phyloP scores from a whole-genome alignment of 2,113 vertebrate genomes.

The Oryzias curvinotus region DNA sequence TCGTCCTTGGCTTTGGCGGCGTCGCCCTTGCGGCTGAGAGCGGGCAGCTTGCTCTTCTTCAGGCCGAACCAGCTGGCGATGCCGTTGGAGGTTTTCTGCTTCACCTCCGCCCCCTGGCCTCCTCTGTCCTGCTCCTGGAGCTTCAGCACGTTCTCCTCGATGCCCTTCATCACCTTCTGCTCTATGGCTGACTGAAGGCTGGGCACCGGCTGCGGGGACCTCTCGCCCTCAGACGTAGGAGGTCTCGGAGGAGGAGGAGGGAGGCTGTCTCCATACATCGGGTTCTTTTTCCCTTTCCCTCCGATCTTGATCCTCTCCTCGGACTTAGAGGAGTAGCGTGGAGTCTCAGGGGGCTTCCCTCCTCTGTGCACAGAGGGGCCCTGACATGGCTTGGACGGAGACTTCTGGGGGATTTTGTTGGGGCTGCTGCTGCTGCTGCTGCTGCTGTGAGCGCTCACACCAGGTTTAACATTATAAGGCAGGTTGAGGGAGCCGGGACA shows the following conservation, averaged over 20 bases:
- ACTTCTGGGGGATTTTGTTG: constrained; percentile 87
- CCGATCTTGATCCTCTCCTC: constrained; percentile 79
- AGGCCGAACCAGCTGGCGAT: constrained; percentile 95
- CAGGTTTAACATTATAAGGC: constrained; percentile 70
- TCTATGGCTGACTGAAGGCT: constrained; percentile 87
- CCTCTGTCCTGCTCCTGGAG: constrained; percentile 87
- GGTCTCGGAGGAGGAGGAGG: constrained; percentile 74
- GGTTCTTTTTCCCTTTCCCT: constrained; percentile 76
- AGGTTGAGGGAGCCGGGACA: constrained; percentile 77
- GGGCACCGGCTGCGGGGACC: constrained; percentile 47
- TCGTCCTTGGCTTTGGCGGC: constrained; percentile 79
- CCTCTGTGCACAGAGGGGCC: constrained; percentile 60
- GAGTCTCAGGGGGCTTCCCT: constrained; percentile 65
- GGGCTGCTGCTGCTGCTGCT: constrained; percentile 77
- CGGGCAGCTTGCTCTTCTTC: constrained; percentile 91
- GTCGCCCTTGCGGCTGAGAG: constrained; percentile 86
- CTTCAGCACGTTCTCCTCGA: constrained; percentile 92
- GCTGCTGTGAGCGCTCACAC: constrained; percentile 74
- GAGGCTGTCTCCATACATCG: constrained; percentile 73
- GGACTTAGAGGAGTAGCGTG: constrained; percentile 69
- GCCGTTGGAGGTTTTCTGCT: constrained; percentile 88
- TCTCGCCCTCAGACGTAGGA: constrained; percentile 50
- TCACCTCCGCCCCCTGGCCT: constrained; percentile 74
- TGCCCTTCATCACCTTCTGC: constrained; percentile 98
- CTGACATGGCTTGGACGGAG: constrained; percentile 81